Evolutionary conservation across 64 coral and sea anemone genomes (phyloP).

Genomic region (Montipora cactus): DNA sequence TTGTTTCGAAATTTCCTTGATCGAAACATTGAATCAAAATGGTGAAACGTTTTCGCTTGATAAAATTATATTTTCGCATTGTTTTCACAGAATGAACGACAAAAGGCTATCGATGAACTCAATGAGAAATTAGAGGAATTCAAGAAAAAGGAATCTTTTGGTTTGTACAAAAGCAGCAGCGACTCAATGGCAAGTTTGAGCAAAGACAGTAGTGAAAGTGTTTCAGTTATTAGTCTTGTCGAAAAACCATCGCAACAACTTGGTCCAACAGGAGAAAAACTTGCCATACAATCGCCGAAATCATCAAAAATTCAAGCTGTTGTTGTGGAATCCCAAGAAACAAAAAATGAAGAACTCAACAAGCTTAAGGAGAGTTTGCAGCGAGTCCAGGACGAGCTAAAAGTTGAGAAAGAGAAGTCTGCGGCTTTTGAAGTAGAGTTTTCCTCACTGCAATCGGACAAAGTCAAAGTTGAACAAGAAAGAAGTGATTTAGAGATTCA

Average conservation of each 20-base stretch:
- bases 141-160: conserved; percentile 81
- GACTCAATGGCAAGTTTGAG: conserved; percentile 11
- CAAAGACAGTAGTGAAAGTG: conserved; percentile 1
- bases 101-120: conserved; percentile 56
- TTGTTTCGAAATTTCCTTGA: no score
- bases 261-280: conserved; percentile 42
- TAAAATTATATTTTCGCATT: neutral
- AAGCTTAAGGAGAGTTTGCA: conserved; percentile 59
- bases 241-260: conserved; percentile 44
- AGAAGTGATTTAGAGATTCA: conserved; percentile 73
- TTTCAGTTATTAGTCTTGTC: conserved; percentile 34
- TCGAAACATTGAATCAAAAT: neutral
- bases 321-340: conserved; percentile 13
- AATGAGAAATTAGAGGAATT: conserved; percentile 73
- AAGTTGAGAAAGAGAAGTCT: conserved; percentile 72
- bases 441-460: conserved; percentile 54
- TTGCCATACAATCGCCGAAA: conserved; percentile 3
- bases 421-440: conserved; percentile 64
- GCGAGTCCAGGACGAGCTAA: conserved; percentile 59
- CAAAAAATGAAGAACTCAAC: conserved; percentile 9
- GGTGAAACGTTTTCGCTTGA: neutral
- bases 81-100: conserved; percentile 57
- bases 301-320: conserved; percentile 2
- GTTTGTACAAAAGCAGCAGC: conserved; percentile 52
- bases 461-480: conserved; percentile 82